These are phyloP conservation scores for Terrapene triunguis DNA, from an alignment of 2,113 vertebrate species.

Conservation along the genomic window DNA sequence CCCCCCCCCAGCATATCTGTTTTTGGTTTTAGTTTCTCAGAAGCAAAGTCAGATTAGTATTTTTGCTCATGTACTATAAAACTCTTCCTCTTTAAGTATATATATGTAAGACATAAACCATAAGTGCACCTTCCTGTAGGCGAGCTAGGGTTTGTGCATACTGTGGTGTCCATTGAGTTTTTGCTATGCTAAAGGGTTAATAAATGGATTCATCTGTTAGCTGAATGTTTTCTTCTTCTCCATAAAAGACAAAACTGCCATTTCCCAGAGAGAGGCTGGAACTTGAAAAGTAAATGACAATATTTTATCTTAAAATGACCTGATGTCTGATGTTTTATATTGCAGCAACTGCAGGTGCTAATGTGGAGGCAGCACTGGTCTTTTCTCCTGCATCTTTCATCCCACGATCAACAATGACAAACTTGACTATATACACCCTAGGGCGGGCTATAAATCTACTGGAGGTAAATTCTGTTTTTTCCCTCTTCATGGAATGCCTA, in stretches of 20 bases:
- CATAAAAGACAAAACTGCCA: not conserved
- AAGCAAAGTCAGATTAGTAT: not conserved
- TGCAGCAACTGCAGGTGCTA: conserved; percentile 82
- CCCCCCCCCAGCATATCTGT: not conserved
- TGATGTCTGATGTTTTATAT: not conserved
- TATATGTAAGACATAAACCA: rapidly evolving
- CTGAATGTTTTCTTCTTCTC: not conserved
- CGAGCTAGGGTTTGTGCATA: not conserved
- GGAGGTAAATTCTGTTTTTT: conserved; percentile 80
- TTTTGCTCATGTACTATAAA: not conserved
- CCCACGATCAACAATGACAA: conserved; percentile 82
- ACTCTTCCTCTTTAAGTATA: not conserved
- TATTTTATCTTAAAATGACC: not conserved
- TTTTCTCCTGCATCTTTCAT: conserved; percentile 90
- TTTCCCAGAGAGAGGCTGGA: not conserved
- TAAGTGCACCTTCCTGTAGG: not conserved
- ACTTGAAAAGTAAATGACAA: not conserved
- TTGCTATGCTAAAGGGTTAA: not conserved
- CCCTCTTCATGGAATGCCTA: not conserved
- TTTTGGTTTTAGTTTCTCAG: not conserved
- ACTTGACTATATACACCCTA: conserved; percentile 84
- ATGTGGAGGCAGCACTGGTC: conserved; percentile 85
- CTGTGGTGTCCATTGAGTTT: not conserved
- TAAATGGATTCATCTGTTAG: not conserved
- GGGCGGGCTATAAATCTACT: conserved; percentile 87